A percentile compares a stretch with the other conserved stretches of the same genome.
These are phyloP conservation scores for Acromyrmex heyeri DNA, from an alignment of 1,140 invertebrate species.

Conservation along the genomic window DNA sequence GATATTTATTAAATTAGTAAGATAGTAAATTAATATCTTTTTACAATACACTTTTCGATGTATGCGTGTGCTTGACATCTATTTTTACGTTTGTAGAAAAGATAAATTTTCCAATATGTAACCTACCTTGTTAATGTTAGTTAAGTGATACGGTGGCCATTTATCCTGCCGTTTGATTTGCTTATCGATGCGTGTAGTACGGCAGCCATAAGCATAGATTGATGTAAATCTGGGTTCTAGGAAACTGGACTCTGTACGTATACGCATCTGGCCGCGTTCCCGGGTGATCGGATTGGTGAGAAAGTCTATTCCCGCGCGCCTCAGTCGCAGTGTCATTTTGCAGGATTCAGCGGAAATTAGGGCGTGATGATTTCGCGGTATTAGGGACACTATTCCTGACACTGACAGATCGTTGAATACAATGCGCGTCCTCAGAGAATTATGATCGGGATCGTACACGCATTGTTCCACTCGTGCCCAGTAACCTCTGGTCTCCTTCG, in stretches of 20 bases:
- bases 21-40: too few relatives aligned
- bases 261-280: slow-evolving; percentile 89
- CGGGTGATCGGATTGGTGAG: slow-evolving; percentile 87
- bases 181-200: slow-evolving; percentile 79
- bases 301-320: slow-evolving; percentile 92
- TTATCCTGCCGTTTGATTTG: slow-evolving; percentile 84
- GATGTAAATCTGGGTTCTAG: slow-evolving; percentile 93
- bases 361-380: slow-evolving; percentile 74
- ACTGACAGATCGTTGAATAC: slow-evolving; percentile 93
- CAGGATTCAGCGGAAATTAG: slow-evolving; percentile 87
- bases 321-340: slow-evolving; percentile 92
- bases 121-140: slow-evolving; percentile 74
- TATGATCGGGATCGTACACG: slow-evolving; percentile 90
- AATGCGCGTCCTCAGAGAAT: slow-evolving; percentile 91
- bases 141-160: slow-evolving; percentile 74
- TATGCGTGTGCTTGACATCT: too few relatives aligned
- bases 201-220: slow-evolving; percentile 93
- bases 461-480: slow-evolving; percentile 90
- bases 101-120: background rate
- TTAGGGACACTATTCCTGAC: slow-evolving; percentile 90
- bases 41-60: too few relatives aligned
- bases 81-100: too few relatives aligned
- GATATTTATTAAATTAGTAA: too few relatives aligned
- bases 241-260: slow-evolving; percentile 93
- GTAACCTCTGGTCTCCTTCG: slow-evolving; percentile 64